Evolutionary conservation across 1,140 invertebrate species (phyloP), one percentile per base, ranked within the genome.

Genomic region (Hyphantria cunea): DNA sequence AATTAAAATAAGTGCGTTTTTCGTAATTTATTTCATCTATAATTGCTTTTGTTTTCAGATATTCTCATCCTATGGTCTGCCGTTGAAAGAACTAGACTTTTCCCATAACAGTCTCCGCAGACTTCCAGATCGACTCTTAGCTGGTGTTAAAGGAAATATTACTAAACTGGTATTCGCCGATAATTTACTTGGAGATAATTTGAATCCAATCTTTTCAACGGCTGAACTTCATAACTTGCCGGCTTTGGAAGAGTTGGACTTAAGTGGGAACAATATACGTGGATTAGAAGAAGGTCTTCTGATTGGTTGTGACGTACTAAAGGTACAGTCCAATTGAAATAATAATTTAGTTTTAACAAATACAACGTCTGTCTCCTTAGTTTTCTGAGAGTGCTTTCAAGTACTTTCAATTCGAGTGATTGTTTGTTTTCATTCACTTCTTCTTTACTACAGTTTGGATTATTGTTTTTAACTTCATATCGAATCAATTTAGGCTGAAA

Each of bases 121-220:
- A 37, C 85, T 98, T 45, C 95, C 95, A 7, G 96, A 97, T 68
- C 93, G 95, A 32, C 90, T 96, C 3, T 92, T 98, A 32, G 92
- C 93, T 34, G 94, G 94, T 0, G 84, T 97, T 0, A 91, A 93
- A 44, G 91, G 86, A 17, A 93, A 94, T 3, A 81, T 98, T 0
- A 93, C 94, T 12, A 94, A 96, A 69, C 78, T 98, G 37, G 92
- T 93, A 25, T 85, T 98, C 12, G 93, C 94, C 8, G 93, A 97
- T 74, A 98, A 98, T 84, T 89, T 97, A 13, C 90, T 98, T 3
- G 97, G 97, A 0, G 96, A 98, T 76, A 96, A 95, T 71, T 89
- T 98, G 0, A 98, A 97, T 86, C 97, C 97, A 0, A 96, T 98
- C 63, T 98, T 98, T 80, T 96, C 96, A 0, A 96, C 94, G 9